Evolutionary conservation across 2,113 vertebrate genomes (phyloP).

Genomic region (Mobula birostris): DNA sequence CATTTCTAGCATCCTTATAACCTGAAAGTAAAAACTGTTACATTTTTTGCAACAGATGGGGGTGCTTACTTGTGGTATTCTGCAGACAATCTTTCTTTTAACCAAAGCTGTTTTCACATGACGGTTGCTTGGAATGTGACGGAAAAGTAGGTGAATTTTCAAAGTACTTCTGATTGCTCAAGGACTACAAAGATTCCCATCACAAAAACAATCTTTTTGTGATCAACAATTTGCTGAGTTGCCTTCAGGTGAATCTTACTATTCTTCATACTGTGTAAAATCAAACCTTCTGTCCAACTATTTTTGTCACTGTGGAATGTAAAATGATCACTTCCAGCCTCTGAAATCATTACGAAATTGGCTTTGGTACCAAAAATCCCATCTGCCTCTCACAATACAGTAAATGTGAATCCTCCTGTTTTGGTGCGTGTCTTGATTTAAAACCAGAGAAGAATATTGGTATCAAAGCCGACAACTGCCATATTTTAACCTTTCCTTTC

Average conservation of each 20-base stretch:
- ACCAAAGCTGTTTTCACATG: background rate
- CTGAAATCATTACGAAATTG: background rate
- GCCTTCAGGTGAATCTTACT: background rate
- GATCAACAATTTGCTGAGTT: background rate
- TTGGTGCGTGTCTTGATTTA: background rate
- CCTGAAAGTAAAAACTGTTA: background rate
- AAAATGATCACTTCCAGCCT: background rate
- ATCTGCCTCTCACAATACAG: background rate
- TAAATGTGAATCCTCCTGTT: background rate
- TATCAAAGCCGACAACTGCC: too few species aligned
- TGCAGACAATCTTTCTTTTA: background rate
- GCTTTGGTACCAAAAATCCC: background rate
- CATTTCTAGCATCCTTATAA: background rate
- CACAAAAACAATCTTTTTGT: background rate
- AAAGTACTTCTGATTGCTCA: background rate
- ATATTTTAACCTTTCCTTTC: too few species aligned
- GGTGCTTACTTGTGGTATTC: background rate
- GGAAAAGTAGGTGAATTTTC: background rate
- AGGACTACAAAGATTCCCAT: background rate
- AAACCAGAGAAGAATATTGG: background rate
- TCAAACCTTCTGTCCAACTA: background rate
- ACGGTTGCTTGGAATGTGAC: background rate
- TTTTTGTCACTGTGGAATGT: too few species aligned
- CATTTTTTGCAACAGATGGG: conserved; percentile 25
- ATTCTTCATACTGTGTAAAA: background rate